phyloP scores from a whole-genome alignment of 2,113 vertebrate species.

The Pseudois nayaur region DNA sequence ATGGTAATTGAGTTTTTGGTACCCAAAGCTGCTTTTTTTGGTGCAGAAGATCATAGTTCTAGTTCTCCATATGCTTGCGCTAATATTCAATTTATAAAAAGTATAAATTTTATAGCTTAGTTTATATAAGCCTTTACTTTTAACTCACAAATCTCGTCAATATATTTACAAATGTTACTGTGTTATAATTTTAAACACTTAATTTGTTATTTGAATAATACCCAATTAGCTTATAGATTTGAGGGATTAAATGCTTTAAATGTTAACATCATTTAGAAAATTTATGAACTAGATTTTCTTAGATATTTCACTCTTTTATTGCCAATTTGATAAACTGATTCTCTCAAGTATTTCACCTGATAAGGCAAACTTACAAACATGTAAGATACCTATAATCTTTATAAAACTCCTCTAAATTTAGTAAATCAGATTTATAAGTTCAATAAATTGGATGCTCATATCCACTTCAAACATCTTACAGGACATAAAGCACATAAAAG shows the following conservation, averaged over 20 bases:
- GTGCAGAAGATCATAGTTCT: not conserved
- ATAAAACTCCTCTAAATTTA: constrained; percentile 29
- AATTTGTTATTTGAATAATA: constrained; percentile 43
- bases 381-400: not conserved
- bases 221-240: constrained; percentile 17
- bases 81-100: constrained; percentile 39
- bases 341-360: constrained; percentile 17
- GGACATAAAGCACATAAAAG: not conserved
- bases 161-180: constrained; percentile 1
- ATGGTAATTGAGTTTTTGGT: not conserved
- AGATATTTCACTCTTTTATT: constrained; percentile 28
- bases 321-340: constrained; percentile 30
- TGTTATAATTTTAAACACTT: constrained; percentile 10
- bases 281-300: constrained; percentile 24
- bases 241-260: constrained; percentile 24
- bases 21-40: not conserved
- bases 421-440: constrained; percentile 17
- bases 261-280: constrained; percentile 10
- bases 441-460: constrained; percentile 10
- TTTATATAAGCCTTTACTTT: constrained; percentile 35
- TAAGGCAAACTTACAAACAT: constrained; percentile 21
- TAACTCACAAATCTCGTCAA: constrained; percentile 21
- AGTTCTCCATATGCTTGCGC: constrained; percentile 1
- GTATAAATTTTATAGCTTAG: constrained; percentile 36
- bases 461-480: constrained; percentile 22